Evolutionary conservation across 2,888 invertebrate species (phyloP), one percentile per base, ranked within the genome.

Genomic region (Drymonia ruficornis): DNA sequence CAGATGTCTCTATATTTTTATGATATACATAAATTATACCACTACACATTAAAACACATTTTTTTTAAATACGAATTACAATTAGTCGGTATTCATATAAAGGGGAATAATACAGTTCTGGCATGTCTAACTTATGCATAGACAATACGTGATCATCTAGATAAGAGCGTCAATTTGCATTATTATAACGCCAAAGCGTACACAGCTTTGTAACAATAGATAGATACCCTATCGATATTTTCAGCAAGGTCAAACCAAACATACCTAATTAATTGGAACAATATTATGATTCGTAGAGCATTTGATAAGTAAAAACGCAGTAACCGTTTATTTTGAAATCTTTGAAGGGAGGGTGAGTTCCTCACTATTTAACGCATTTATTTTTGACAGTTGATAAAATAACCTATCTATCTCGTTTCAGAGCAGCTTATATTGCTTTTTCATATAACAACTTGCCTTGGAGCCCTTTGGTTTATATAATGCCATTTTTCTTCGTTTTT

Each of bases 81-180:
- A 1, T 28, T 45, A 4, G 23, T 15, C n/a, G 11, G 19, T 19
- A 12, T 7, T 45, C 15, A 45, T 28, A 28, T 28, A 23, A n/a
- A 28, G 28, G 45, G 48, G 42, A 42, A 46, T 48, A 49, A 31
- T 31, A 28, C 28, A n/a, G 23, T 45, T 5, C 15, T 58, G 43
- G 29, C 55, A 54, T 59, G 45, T 53, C 47, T 59, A 63, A 60
- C 63, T 55, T 50, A 49, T 40, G 61, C 50, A 40, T 61, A 65
- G 50, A 72, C 70, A 65, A 72, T 65, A 62, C 64, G 58, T 56
- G 70, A 59, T 65, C 56, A 73, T 72, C 67, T 59, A 63, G 72
- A 74, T 73, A 74, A 63, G 63, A 60, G 58, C 49, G 59, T 50
- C 42, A 49, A 74, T 74, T 72, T 61, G 67, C 68, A 74, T 73